Evolutionary conservation across 2,113 vertebrate species (phyloP), one percentile per base, ranked within the genome.

Genomic region (Microtus oregoni): DNA sequence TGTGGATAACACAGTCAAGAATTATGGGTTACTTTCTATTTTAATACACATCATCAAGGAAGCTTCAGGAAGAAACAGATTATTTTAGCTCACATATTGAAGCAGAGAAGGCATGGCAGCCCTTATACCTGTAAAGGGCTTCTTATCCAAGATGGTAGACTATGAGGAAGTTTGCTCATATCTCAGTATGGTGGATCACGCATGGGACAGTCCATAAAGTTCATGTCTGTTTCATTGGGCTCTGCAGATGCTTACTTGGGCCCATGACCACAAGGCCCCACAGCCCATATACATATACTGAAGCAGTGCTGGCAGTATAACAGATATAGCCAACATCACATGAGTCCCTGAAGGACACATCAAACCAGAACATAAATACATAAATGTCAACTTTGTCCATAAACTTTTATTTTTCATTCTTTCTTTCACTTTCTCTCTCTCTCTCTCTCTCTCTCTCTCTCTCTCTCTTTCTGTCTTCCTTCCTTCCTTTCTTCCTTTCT

Each of bases 371-470:
- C 28, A 93, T 12, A 1, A 55, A 55, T 5, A 55, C 14, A 55
- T 55, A 55, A 91, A 83, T 15, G 35, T 89, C 82, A 94, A 93
- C 26, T 83, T 92, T 90, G 86, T 68, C 55, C 50, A 13, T 63
- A 24, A 73, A 35, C 0, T 7, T 50, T 70, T 47, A 50, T 89
- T 93, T 94, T 58, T 58, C 55, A 58, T 58, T 58, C 55, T 20
- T 7, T 58, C 47, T 58, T 1, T 58, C 17, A 19, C 55, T 58
- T 5, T 58, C 17, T 58, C 17, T 58, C 5, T 58, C 17, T 58
- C 55, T 58, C 17, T 58, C 17, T 58, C 55, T 44, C 41, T 44
- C 41, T 44, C 41, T 55, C 15, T 55, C 17, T 55, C 55, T 55
- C 17, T 55, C 15, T 55, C 41, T 41, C 41, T 1, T 44, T 44